These are phyloP conservation scores for Rhamnusium bicolor DNA, from an alignment of 2,888 invertebrate species.

Conservation along the genomic window DNA sequence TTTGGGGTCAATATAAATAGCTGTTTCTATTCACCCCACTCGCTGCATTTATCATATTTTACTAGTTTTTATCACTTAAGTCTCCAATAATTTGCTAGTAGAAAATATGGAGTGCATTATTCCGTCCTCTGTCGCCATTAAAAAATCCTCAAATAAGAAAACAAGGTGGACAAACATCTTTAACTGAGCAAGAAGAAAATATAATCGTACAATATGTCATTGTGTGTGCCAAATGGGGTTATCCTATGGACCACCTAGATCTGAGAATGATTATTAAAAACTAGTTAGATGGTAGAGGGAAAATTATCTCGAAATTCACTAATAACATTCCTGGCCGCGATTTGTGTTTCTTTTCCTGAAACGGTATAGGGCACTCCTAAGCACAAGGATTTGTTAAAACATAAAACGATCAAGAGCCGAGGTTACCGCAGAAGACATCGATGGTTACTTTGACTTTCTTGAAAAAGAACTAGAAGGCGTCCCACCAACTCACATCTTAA, in stretches of 20 bases:
- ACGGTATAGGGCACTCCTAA: slow-evolving; percentile 51
- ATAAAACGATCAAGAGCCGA: slow-evolving; percentile 52
- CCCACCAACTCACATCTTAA: neutral
- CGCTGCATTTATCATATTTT: too few species aligned
- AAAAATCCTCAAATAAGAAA: neutral
- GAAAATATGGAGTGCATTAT: neutral
- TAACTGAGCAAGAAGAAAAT: neutral
- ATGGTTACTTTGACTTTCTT: neutral
- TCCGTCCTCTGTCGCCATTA: neutral
- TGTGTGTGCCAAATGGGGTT: neutral
- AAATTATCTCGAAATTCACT: slow-evolving; percentile 2
- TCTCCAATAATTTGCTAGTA: neutral
- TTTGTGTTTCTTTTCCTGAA: slow-evolving; percentile 47
- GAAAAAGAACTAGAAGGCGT: neutral
- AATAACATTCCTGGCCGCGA: slow-evolving; percentile 30
- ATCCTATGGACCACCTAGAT: neutral
- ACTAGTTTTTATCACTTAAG: too few species aligned
- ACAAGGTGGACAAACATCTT: neutral
- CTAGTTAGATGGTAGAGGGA: slow-evolving; percentile 1
- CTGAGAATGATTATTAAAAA: neutral
- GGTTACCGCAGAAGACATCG: slow-evolving; percentile 4
- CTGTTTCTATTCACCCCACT: too few species aligned
- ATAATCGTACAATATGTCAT: neutral
- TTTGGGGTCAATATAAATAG: too few species aligned
- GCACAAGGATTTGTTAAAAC: slow-evolving; percentile 52